Evolutionary conservation across 2,113 vertebrate species (phyloP), one percentile per base, ranked within the genome.

Genomic region (Notothenia rossii): DNA sequence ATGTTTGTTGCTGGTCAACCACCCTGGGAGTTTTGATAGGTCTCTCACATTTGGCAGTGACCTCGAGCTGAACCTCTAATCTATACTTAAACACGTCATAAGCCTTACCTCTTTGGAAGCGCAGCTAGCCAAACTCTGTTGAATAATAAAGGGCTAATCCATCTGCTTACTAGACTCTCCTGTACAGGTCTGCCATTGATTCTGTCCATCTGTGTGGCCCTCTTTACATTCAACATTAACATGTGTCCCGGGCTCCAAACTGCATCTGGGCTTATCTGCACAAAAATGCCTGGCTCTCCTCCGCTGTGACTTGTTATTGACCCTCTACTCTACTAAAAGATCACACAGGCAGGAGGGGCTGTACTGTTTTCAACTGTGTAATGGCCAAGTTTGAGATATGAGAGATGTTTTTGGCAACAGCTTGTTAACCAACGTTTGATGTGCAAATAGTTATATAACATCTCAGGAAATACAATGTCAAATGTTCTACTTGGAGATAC

Each of bases 91-190:
- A 68, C 62, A 55, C 53, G 75, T 88, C 84, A 84, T 83, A 91
- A 87, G 72, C 82, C 68, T 76, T 43, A 76, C 75, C 71, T 81
- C 76, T 68, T 72, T 77, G 77, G 74, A 86, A 77, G 78, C 45
- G 43, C 77, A 64, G 84, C 80, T 77, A 86, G 78, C 82, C 54
- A 79, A 87, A 86, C 79, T 76, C 62, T 69, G 60, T 65, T 64
- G 81, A 77, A 86, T 77, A 79, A 82, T 81, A 78, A 87, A 80
- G 65, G 64, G 49, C 76, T 86, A 81, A 89, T 88, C 85, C 60
- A 59, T 75, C 64, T 85, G 74, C 84, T 83, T 74, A 73, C 56
- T 58, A 69, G 81, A 85, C 70, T 78, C 65, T 72, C 62, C 63
- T 77, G 81, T 76, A 75, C 71, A 62, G 73, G 77, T 71, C 77